Percentiles rank a stretch among this genome's conserved stretches.
Conservation (phyloP, 2,113 vertebrate species). For the Rousettus leschenaultii region DNA sequence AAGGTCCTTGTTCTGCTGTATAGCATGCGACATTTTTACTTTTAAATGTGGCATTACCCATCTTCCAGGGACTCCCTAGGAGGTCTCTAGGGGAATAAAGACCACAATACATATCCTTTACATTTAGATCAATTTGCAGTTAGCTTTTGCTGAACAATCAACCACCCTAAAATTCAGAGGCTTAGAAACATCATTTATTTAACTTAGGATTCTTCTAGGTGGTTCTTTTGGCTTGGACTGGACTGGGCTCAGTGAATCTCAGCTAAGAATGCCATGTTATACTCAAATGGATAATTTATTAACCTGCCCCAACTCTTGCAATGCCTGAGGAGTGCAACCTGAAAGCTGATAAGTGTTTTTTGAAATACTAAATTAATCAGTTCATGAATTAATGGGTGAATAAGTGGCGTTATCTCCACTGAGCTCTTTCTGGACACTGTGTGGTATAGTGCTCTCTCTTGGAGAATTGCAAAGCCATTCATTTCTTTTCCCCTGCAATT, state of each 20-base stretch:
- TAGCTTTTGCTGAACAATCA: not conserved
- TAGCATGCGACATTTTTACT: not conserved
- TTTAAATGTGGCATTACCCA: not conserved
- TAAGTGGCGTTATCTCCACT: not conserved
- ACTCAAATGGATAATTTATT: not conserved
- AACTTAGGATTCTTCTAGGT: not conserved
- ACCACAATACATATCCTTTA: not conserved
- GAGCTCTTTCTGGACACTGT: not conserved
- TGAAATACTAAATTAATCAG: not conserved
- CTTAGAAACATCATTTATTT: not conserved
- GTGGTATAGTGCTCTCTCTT: not conserved
- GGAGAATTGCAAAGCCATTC: not conserved
- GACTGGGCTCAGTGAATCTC: not conserved
- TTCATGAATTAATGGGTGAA: not conserved
- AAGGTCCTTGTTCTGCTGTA: not conserved
- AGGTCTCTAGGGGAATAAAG: not conserved
- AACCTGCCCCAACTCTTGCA: not conserved
- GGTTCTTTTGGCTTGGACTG: not conserved
- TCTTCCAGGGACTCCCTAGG: not conserved
- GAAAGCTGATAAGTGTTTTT: not conserved
- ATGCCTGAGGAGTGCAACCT: not conserved
- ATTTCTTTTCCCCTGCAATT: not conserved
- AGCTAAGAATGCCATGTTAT: not conserved
- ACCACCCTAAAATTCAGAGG: not conserved
- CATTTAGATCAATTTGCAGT: not conserved